Evolutionary conservation across 23 tunicate species (phyloP), one percentile per base, ranked within the genome.

Genomic region (Halocynthia aurantium): DNA sequence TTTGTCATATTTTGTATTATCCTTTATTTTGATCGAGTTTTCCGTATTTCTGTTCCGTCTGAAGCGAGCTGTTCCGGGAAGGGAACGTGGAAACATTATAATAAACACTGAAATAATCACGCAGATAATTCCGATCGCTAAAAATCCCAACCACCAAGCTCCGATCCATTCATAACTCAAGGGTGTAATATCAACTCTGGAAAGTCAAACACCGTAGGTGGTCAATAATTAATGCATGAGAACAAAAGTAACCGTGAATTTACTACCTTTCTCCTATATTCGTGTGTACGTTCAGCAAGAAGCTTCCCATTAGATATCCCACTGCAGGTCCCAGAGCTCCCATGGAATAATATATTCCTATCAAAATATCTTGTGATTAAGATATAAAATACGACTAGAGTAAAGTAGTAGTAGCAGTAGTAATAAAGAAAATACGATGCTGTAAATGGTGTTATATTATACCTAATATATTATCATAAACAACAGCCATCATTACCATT

Each of bases 281-380:
- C 7, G 83, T 80, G 83, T 80, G 70, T 55, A 68, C 57, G 68
- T 53, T 80, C 5, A 80, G 57, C 5, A 80, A 69, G 10, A 77
- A 77, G 52, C 76, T 61, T 11, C 70, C 83, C 2, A 61, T 20
- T 7, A 80, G 6, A 19, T 80, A 80, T 7, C 83, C 83, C 7
- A 52, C 83, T 17, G 70, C 83, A 12, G 83, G 83, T 71, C 83
- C 83, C 8, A 80, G 44, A 6, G 83, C 52, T 8, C 76, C 83
- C 68, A 69, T 57, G 52, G 83, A 61, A 52, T 80, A 80, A 52
- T 57, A 80, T 5, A 80, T 71, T 0, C 83, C 83, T 80, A n/a
- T 60, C 17, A 60, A 60, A 15, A 15, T 60, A n/a, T 60, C 17
- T 60, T n/a, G 17, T n/a, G 64, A 60, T 31, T 31, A 31, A 31